Percentiles rank a stretch among this genome's conserved stretches.
phyloP scores from a whole-genome alignment of 1,140 invertebrate species.

The Bradysia coprophila region DNA sequence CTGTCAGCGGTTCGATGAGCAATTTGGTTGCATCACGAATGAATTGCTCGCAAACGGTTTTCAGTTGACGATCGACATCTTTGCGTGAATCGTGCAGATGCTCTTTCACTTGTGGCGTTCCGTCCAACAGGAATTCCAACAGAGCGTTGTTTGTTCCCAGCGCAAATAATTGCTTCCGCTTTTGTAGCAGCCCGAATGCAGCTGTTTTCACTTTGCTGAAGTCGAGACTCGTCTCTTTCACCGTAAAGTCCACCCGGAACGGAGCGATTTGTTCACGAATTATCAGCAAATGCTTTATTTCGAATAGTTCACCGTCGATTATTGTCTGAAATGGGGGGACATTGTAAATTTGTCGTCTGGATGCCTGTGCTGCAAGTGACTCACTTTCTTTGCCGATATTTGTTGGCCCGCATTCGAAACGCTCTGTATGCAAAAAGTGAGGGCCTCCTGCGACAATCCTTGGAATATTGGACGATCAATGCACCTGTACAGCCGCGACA shows the following conservation, averaged over 20 bases:
- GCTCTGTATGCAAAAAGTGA: conserved; percentile 80
- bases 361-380: conserved; percentile 1
- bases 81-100: conserved; percentile 84
- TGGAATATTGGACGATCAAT: conserved; percentile 92
- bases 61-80: conserved; percentile 84
- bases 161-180: conserved; percentile 69
- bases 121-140: conserved; percentile 77
- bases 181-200: conserved; percentile 72
- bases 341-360: conserved; percentile 2
- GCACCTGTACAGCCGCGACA: conserved; percentile 89
- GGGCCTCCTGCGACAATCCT: conserved; percentile 86
- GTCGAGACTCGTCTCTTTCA: conserved; percentile 81
- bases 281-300: conserved; percentile 95
- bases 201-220: conserved; percentile 77
- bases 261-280: conserved; percentile 94
- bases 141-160: conserved; percentile 79
- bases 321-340: conserved; percentile 38
- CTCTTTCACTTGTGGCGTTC: conserved; percentile 82
- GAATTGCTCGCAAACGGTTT: conserved; percentile 77
- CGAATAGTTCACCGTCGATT: conserved; percentile 88
- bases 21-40: conserved; percentile 63
- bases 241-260: conserved; percentile 90
- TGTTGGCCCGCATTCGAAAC: conserved; percentile 55
- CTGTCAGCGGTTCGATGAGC: conserved; percentile 51
- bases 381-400: conserved; percentile 42